A percentile compares a stretch with the other conserved stretches of the same genome.
Conservation (phyloP, 2,888 invertebrate species). For the Zaprionus bogoriensis region DNA sequence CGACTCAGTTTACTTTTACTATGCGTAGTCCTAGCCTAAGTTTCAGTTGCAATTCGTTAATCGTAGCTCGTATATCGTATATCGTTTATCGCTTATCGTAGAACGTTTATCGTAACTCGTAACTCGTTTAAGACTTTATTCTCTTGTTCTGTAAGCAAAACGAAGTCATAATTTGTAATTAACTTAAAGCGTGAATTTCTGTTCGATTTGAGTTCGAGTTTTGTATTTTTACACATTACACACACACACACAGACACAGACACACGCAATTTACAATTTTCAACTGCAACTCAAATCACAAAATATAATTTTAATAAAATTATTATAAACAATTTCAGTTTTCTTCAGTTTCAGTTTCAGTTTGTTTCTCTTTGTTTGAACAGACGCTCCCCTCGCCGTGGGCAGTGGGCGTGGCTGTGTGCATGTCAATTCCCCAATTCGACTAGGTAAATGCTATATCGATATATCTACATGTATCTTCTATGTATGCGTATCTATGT, state of each 20-base stretch:
- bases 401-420: constrained; percentile 39
- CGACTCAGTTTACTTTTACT: constrained; percentile 48
- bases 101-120: neutral
- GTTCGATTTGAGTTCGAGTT: constrained; percentile 59
- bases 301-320: constrained; percentile 74
- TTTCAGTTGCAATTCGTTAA: constrained; percentile 13
- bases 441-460: constrained; percentile 19
- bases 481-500: constrained; percentile 1
- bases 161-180: constrained; percentile 80
- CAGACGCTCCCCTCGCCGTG: constrained; percentile 3
- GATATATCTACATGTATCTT: too few species aligned
- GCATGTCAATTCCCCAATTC: constrained; percentile 63
- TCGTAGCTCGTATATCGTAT: constrained; percentile 11
- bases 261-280: constrained; percentile 1
- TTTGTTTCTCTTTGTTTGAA: constrained; percentile 21
- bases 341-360: neutral
- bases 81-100: constrained; percentile 2
- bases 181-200: constrained; percentile 60
- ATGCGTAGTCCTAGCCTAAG: constrained; percentile 21
- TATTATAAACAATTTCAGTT: constrained; percentile 53
- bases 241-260: too few species aligned
- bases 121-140: constrained; percentile 54
- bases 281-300: constrained; percentile 56
- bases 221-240: constrained; percentile 57
- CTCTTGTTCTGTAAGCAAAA: constrained; percentile 66